Conservation (phyloP, 1,140 invertebrate genomes). For the Sesamia nonagrioides region DNA sequence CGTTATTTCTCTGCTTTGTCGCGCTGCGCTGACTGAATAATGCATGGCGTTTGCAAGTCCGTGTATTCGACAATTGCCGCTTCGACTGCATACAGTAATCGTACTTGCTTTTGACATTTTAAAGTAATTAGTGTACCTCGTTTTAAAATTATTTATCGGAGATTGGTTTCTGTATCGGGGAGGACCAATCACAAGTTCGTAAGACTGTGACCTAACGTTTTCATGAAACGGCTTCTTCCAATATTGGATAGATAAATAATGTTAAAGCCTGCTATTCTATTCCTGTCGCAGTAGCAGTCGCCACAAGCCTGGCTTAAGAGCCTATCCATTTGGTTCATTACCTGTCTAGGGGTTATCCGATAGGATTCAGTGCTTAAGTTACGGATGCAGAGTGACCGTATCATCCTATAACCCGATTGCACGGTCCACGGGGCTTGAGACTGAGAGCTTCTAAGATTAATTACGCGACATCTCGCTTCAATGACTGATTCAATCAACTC, state of each 20-base stretch:
- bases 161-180: not conserved
- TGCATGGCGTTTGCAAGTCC: conserved; percentile 10
- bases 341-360: not conserved
- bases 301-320: not conserved
- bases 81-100: not conserved
- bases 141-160: too few relatives aligned
- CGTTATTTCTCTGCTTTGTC: conserved; percentile 33
- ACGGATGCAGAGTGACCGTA: conserved; percentile 5
- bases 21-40: conserved; percentile 5
- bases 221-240: too few relatives aligned
- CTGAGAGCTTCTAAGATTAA: conserved; percentile 32
- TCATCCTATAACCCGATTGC: not conserved
- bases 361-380: not conserved
- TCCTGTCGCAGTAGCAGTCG: too few relatives aligned
- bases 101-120: not conserved
- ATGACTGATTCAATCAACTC: conserved; percentile 21
- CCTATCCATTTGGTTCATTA: not conserved
- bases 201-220: not conserved
- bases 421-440: conserved; percentile 1
- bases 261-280: too few relatives aligned
- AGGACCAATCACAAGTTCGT: not conserved
- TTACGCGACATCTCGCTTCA: conserved; percentile 14
- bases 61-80: conserved; percentile 7
- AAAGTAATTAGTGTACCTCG: too few relatives aligned
- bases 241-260: too few relatives aligned